Evolutionary conservation across 2,797 vertebrate species (phyloP), one percentile per base, ranked within the genome.

Genomic region (Myioborus melanocephalus): DNA sequence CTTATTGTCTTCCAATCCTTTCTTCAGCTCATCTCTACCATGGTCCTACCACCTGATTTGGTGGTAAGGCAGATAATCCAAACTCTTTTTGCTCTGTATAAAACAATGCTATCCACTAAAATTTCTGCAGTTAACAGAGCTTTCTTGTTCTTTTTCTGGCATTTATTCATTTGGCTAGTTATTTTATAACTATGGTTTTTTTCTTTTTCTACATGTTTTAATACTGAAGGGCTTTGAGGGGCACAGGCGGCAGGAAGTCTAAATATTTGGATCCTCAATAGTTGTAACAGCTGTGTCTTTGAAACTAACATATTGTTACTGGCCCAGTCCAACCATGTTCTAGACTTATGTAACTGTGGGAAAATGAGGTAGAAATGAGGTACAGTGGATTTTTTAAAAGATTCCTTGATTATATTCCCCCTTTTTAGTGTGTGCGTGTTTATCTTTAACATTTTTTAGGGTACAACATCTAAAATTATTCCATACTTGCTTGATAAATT

Each of bases 71-170:
- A 61, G 20, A 43, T 50, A 37, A 71, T 60, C 7, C 57, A 49
- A 60, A 73, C 19, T 3, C 14, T 0, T 52, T 53, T 72, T 1
- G 2, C 61, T 84, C 12, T 4, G 4, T 24, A 9, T 68, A 22
- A 44, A 75, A 28, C n/a, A 68, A n/a, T 30, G 16, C 5, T 49
- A 13, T 16, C 9, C 53, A 35, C 22, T 39, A 35, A 56, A 76
- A 72, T 28, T 7, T 35, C 4, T 46, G n/a, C 41, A 26, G 28
- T n/a, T 44, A 60, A 52, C 22, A 70, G 34, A 44, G 8, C 4
- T 77, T 66, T 83, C n/a, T 59, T 56, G 3, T 47, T 88, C 24
- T 0, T 11, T 52, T 64, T 56, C 12, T 52, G 16, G 14, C 6
- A 2, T 55, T 79, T 79, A 72, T 61, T 72, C 4, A 26, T 35